These are phyloP conservation scores for Clupea harengus DNA, from an alignment of 2,113 vertebrate genomes.

Conservation along the genomic window DNA sequence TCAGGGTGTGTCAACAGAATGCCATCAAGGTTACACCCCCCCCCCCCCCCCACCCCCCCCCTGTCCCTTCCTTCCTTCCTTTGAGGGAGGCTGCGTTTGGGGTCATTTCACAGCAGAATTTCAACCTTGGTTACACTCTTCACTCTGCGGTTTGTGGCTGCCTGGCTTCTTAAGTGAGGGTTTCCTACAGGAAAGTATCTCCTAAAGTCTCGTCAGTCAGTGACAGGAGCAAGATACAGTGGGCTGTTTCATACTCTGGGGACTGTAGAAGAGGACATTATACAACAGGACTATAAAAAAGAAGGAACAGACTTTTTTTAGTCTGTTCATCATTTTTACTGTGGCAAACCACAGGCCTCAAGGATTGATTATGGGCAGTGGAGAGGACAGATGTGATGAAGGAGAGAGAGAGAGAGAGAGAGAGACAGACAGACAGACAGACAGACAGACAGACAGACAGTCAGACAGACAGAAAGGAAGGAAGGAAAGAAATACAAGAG, in stretches of 20 bases:
- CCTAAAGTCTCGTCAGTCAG: background rate
- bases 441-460: background rate
- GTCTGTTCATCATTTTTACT: conserved; percentile 36
- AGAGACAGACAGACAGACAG: background rate
- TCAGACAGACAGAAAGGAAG: background rate
- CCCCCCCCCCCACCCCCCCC: too few relatives aligned
- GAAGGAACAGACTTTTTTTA: conserved; percentile 19
- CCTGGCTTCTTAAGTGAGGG: background rate
- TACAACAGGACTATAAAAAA: conserved; percentile 20
- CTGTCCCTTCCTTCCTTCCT: background rate
- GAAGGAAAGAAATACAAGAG: background rate
- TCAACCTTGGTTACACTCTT: background rate
- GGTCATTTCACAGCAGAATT: conserved; percentile 15
- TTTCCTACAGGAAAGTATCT: background rate
- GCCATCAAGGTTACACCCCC: background rate
- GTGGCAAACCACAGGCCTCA: conserved; percentile 10
- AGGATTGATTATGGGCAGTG: conserved; percentile 11
- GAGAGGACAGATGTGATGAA: conserved; percentile 18
- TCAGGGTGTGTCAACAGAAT: background rate
- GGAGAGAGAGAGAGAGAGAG: background rate
- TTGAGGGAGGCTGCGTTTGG: background rate
- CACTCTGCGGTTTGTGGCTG: background rate
- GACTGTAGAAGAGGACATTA: conserved; percentile 4
- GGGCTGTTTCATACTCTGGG: conserved; percentile 13
- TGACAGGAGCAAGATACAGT: background rate